Evolutionary conservation across 2,113 vertebrate genomes (phyloP), one percentile per base, ranked within the genome.

Genomic region (Brachypodius melanocephalos): DNA sequence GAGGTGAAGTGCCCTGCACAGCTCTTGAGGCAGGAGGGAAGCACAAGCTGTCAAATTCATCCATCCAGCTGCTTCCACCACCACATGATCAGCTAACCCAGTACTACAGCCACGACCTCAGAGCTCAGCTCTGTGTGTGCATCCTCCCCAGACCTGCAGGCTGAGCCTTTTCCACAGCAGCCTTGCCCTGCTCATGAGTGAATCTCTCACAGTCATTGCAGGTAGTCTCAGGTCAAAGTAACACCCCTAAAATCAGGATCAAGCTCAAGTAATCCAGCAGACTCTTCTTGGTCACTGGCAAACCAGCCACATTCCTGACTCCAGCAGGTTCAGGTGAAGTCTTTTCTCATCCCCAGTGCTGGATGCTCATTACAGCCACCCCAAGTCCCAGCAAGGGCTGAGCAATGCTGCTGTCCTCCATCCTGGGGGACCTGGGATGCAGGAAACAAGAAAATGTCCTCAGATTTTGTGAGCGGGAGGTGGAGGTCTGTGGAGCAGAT

Each of bases 1-100:
- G 31, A 57, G 45, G 21, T 1, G 0, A 61, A 61, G 19, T 0
- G 0, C 21, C 29, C 31, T 63, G 31, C 31, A 28, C 3, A 1
- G 48, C 24, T 54, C 38, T 49, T 57, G 36, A 68, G 25, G 38
- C 14, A 42, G 69, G 46, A 71, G 42, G 22, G 74, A 78, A 85
- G 59, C 42, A 88, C 0, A 0, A 14, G 45, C 43, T 51, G 32
- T 38, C 4, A 17, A 8, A 75, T 78, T 67, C 20, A 6, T 28
- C 82, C 42, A 5, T 12, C 5, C 2, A 2, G 43, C 40, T 63
- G 43, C 63, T 75, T 71, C 42, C 65, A 65, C 36, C 65, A 32
- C 2, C 6, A 29, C 4, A 34, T 1, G 51, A 36, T 12, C 59
- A 88, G 46, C 21, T 78, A 21, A 49, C 15, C 26, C 34, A 54